Evolutionary conservation across 2,113 vertebrate genomes (phyloP), one percentile per base, ranked within the genome.

Genomic region (Menura novaehollandiae): DNA sequence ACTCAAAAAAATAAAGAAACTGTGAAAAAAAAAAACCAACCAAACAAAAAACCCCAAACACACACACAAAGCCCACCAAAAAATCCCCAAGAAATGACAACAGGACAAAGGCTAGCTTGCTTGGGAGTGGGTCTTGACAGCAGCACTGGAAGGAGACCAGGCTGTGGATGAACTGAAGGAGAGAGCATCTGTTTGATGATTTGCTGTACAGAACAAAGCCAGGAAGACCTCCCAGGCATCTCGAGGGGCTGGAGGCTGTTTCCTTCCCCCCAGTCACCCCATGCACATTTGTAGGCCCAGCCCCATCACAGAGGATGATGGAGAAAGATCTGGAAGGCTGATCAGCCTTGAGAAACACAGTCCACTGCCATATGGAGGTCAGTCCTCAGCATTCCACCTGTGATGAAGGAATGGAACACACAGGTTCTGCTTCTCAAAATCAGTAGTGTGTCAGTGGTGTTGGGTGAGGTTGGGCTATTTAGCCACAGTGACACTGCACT

Each of bases 401-500:
- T 37, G 67, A 49, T 13, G 10, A 49, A 30, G 35, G 20, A 14
- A 30, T 49, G 26, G 56, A 56, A 56, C 20, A 15, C 17, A 35
- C 2, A 1, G 23, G 18, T 46, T 32, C 46, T 64, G 30, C 49
- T 73, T 27, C 4, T 1, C 26, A 55, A 52, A 64, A 51, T 21
- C 56, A 56, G 0, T 3, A 49, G 11, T 13, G 46, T 63, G 44
- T 41, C 33, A 74, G 51, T 13, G 59, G 33, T 41, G 11, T 6
- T 16, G 63, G 17, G 7, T 63, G 24, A 59, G 15, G n/a, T 15
- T 56, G 52, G 35, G 24, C 55, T 53, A 14, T 64, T 46, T 16
- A 39, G 33, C 20, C 20, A n/a, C 30, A n/a, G n/a, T 2, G 51
- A 43, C 16, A 14, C 16, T n/a, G 28, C 1, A 0, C n/a, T 37